These are phyloP conservation scores for Poecile montanus DNA, from an alignment of 2,797 vertebrate genomes.

Conservation along the genomic window DNA sequence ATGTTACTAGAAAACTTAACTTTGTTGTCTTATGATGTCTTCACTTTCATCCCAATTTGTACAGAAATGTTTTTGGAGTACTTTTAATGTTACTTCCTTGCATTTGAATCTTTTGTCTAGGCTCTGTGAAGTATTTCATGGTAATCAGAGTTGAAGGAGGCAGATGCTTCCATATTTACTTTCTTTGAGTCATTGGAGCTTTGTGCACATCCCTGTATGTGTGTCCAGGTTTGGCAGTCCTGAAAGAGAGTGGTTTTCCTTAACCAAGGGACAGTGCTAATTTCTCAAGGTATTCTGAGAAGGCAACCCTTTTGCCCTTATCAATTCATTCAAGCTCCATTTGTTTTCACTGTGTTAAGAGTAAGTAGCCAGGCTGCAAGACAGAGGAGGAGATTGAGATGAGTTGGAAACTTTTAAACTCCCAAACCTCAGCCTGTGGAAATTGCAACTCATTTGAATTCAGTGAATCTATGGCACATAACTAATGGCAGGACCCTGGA, in stretches of 20 bases:
- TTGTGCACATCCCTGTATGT: background rate
- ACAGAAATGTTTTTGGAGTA: background rate
- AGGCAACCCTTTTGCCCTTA: background rate
- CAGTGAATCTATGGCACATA: fast-evolving
- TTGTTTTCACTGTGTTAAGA: background rate
- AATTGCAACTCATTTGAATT: background rate
- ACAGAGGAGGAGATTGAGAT: background rate
- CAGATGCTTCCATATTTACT: fast-evolving
- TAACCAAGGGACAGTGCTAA: background rate
- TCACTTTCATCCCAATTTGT: background rate
- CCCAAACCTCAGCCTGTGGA: background rate
- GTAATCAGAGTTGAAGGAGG: background rate
- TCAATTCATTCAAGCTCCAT: background rate
- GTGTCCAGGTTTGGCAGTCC: background rate
- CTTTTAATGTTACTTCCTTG: background rate
- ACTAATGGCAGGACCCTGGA: background rate
- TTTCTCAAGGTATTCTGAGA: background rate
- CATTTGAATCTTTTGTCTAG: background rate
- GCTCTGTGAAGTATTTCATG: background rate
- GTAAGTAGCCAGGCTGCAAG: background rate
- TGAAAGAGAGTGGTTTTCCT: background rate
- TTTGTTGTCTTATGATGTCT: background rate
- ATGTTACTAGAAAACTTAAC: background rate
- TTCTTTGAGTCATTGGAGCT: background rate
- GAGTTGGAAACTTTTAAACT: background rate